Evolutionary conservation across 2,888 invertebrate species (phyloP).

Genomic region (Camptogramma bilineatum): DNA sequence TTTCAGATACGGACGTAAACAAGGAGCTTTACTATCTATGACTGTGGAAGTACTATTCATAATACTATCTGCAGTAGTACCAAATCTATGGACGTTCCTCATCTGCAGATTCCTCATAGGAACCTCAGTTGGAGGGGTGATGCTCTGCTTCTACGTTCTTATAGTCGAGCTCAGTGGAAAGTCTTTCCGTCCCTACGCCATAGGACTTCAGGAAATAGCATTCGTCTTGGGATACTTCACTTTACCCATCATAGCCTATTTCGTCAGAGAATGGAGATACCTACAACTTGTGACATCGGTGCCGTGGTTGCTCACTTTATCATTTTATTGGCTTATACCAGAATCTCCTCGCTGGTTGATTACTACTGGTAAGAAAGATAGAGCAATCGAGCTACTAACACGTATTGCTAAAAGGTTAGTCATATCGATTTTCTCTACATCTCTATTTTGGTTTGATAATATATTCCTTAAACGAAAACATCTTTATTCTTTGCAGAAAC

Average conservation of each 20-base stretch:
- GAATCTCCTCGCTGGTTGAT: conserved; percentile 93
- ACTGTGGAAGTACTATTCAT: conserved; percentile 84
- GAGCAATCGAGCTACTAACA: conserved; percentile 87
- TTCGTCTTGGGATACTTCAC: conserved; percentile 84
- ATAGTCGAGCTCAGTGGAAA: conserved; percentile 87
- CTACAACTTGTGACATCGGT: conserved; percentile 85
- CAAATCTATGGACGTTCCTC: conserved; percentile 86
- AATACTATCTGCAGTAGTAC: conserved; percentile 80
- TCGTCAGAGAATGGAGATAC: conserved; percentile 85
- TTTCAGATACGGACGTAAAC: conserved; percentile 87
- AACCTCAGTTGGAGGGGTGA: conserved; percentile 87
- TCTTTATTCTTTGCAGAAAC: conserved; percentile 65
- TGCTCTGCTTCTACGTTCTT: conserved; percentile 88
- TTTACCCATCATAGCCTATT: conserved; percentile 86
- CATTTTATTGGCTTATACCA: conserved; percentile 89
- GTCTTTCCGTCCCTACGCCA: conserved; percentile 81
- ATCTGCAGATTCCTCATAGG: conserved; percentile 86
- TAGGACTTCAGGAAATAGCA: conserved; percentile 83
- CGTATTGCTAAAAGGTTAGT: conserved; percentile 84
- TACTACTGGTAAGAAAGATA: conserved; percentile 87
- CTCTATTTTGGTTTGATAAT: conserved; percentile 1
- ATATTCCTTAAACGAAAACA: conserved; percentile 21
- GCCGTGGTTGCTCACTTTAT: conserved; percentile 82
- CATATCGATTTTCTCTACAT: not conserved
- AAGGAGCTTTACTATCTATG: conserved; percentile 85